Evolutionary conservation across 2,797 vertebrate genomes (phyloP).

Genomic region (Chrysocyon brachyurus): DNA sequence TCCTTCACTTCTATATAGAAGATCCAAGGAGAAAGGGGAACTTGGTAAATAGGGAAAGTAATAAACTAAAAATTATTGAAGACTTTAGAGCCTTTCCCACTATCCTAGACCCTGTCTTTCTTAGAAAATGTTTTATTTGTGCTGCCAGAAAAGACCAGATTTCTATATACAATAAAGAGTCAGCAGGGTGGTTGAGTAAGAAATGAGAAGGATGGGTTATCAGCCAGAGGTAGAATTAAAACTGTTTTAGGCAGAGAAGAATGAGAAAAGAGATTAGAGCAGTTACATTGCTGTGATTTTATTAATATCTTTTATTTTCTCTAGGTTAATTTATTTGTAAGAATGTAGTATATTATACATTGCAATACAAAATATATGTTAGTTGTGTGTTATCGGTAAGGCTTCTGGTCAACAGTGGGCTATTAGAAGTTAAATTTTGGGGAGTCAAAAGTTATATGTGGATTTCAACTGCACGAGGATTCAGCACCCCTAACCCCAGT

Average conservation of each 20-base stretch:
- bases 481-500: not conserved
- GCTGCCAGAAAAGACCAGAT: not conserved
- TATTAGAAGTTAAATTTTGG: not conserved
- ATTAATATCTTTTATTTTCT: not conserved
- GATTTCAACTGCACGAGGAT: not conserved
- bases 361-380: not conserved
- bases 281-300: not conserved
- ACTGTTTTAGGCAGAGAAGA: not conserved
- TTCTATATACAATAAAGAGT: conserved; percentile 22
- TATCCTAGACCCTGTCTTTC: not conserved
- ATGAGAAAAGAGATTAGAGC: not conserved
- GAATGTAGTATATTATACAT: not conserved
- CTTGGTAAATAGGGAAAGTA: not conserved
- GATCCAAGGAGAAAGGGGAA: not conserved
- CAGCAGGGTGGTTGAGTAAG: not conserved
- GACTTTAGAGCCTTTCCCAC: not conserved
- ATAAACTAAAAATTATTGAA: not conserved
- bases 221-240: conserved; percentile 10
- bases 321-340: not conserved
- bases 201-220: not conserved
- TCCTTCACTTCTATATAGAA: not conserved
- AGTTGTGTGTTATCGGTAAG: not conserved
- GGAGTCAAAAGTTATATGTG: not conserved
- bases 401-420: not conserved
- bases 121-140: not conserved